Evolutionary conservation across 2,113 vertebrate species (phyloP).

Genomic region (Oryzias melastigma): DNA sequence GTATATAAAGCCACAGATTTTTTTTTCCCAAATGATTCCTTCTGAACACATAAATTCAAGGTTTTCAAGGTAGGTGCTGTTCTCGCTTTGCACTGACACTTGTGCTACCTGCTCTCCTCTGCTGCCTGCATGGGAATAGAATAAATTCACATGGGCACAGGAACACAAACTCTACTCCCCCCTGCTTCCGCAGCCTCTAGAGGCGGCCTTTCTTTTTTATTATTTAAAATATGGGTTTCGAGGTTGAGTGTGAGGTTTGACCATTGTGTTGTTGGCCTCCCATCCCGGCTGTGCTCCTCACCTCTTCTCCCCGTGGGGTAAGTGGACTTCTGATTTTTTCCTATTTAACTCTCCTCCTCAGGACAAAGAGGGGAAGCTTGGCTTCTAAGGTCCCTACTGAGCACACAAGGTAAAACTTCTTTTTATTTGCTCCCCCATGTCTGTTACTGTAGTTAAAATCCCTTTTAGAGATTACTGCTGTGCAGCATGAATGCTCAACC

Average conservation of each 20-base stretch:
- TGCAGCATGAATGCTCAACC: too few species aligned
- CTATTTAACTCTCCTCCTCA: conserved; percentile 75
- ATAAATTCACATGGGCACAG: conserved; percentile 41
- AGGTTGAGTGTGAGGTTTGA: conserved; percentile 47
- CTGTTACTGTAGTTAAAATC: conserved; percentile 22
- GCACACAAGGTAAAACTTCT: conserved; percentile 73
- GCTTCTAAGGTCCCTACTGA: conserved; percentile 75
- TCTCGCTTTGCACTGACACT: conserved; percentile 48
- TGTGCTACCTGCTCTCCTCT: conserved; percentile 42
- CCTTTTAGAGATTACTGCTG: conserved; percentile 14
- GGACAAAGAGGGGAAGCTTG: conserved; percentile 73
- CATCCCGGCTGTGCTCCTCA: conserved; percentile 71
- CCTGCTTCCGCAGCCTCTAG: conserved; percentile 39
- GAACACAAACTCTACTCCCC: conserved; percentile 45
- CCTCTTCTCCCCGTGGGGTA: conserved; percentile 73
- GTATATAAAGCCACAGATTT: conserved; percentile 50
- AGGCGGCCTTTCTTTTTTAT: conserved; percentile 52
- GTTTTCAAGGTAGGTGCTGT: conserved; percentile 82
- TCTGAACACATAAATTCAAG: conserved; percentile 43
- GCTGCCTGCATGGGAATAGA: conserved; percentile 67
- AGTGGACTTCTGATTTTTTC: conserved; percentile 73
- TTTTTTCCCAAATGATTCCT: conserved; percentile 29
- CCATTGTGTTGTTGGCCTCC: conserved; percentile 66
- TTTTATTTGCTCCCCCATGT: conserved; percentile 39
- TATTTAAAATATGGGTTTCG: conserved; percentile 42